Evolutionary conservation across 2,797 vertebrate genomes (phyloP).

Genomic region (Synanceia verrucosa): DNA sequence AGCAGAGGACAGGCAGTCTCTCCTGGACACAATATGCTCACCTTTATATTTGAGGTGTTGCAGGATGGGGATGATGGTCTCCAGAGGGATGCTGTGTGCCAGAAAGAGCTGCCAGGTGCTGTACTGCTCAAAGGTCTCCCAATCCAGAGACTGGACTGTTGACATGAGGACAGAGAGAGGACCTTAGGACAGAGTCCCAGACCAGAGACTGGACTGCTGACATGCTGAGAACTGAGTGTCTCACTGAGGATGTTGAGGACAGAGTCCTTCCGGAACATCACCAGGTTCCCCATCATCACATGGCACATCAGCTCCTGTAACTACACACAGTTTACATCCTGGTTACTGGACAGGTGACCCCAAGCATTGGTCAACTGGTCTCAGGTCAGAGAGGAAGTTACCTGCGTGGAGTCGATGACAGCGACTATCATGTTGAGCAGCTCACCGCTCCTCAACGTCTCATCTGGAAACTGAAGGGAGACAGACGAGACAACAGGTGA

Average conservation of each 20-base stretch:
- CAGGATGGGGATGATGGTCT: slow-evolving; percentile 95
- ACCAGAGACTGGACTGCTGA: slow-evolving; percentile 75
- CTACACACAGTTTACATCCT: slow-evolving; percentile 66
- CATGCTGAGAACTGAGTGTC: slow-evolving; percentile 42
- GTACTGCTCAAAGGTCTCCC: slow-evolving; percentile 98
- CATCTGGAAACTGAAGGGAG: slow-evolving; percentile 90
- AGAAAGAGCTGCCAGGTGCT: slow-evolving; percentile 98
- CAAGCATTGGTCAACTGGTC: background rate
- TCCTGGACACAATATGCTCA: slow-evolving; percentile 36
- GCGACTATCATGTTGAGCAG: slow-evolving; percentile 98
- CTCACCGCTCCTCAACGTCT: slow-evolving; percentile 93
- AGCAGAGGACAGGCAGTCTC: background rate
- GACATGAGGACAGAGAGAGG: background rate
- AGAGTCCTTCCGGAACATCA: slow-evolving; percentile 97
- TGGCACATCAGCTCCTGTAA: slow-evolving; percentile 98
- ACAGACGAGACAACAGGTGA: background rate
- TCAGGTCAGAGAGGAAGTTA: too few species aligned
- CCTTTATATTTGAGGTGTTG: slow-evolving; percentile 99
- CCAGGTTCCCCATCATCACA: slow-evolving; percentile 97
- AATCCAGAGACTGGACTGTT: slow-evolving; percentile 80
- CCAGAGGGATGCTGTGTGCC: slow-evolving; percentile 93
- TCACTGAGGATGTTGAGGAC: slow-evolving; percentile 97
- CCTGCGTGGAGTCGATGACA: slow-evolving; percentile 92
- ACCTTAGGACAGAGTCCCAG: slow-evolving; percentile 84
- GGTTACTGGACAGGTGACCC: background rate